Evolutionary conservation across 2,888 invertebrate genomes (phyloP).

Genomic region (Ophion slaviceki): DNA sequence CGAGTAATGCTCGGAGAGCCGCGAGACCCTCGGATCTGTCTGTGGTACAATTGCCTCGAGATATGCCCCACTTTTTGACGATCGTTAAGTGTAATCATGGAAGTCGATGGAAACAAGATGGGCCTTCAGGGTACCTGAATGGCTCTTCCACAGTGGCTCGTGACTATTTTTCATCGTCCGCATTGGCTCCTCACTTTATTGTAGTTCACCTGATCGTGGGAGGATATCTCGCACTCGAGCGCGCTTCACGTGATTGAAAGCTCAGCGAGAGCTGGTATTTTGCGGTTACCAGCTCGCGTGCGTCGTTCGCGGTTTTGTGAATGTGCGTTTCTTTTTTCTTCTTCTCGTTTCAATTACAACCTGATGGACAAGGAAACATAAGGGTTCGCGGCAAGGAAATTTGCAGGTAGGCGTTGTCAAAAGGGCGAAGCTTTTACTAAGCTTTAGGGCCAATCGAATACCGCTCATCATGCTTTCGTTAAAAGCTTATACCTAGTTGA

Average conservation of each 20-base stretch:
- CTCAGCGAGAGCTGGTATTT: background rate
- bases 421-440: too few relatives aligned
- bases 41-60: conserved; percentile 67
- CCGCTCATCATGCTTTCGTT: too few relatives aligned
- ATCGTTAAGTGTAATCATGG: conserved; percentile 60
- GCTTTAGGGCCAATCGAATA: too few relatives aligned
- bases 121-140: conserved; percentile 61
- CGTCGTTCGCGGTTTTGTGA: background rate
- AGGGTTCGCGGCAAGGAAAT: too few relatives aligned
- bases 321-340: background rate
- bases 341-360: too few relatives aligned
- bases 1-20: conserved; percentile 24
- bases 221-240: conserved; percentile 20
- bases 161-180: conserved; percentile 57
- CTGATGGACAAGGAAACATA: too few relatives aligned
- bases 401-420: too few relatives aligned
- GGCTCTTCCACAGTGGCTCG: conserved; percentile 46
- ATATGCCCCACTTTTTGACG: conserved; percentile 71
- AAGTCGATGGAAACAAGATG: conserved; percentile 59
- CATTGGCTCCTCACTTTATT: conserved; percentile 51
- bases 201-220: conserved; percentile 47
- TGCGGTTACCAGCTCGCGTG: conserved; percentile 5
- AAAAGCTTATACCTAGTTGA: too few relatives aligned
- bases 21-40: conserved; percentile 30
- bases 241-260: background rate